Percentiles rank a stretch among this genome's conserved stretches.
Evolutionary conservation across 2,113 vertebrate genomes (phyloP).

Genomic region (Nestor notabilis): DNA sequence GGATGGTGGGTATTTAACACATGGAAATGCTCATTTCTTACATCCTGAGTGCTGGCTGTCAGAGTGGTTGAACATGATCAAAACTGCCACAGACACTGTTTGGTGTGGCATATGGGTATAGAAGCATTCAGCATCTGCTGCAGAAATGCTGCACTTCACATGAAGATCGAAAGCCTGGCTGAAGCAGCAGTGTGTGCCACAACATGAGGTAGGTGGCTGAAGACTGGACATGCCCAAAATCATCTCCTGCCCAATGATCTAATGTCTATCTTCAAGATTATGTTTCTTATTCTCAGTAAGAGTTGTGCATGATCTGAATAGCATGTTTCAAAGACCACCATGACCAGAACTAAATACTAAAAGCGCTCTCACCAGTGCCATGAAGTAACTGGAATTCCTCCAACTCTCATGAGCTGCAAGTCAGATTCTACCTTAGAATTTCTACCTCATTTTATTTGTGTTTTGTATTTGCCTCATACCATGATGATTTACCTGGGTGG

Average conservation of each 20-base stretch:
- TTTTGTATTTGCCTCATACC: not conserved
- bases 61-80: not conserved
- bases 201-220: accelerated
- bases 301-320: not conserved
- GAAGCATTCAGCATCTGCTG: not conserved
- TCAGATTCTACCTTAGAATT: not conserved
- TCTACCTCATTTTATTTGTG: not conserved
- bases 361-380: not conserved
- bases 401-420: not conserved
- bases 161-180: not conserved
- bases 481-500: not conserved
- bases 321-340: not conserved
- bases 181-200: not conserved
- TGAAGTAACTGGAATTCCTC: not conserved
- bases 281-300: not conserved
- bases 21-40: not conserved
- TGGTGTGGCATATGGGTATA: not conserved
- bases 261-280: not conserved
- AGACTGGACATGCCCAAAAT: not conserved
- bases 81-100: not conserved
- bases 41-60: not conserved
- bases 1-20: not conserved
- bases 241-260: not conserved
- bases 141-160: not conserved
- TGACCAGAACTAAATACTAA: not conserved